Evolutionary conservation across 2,888 invertebrate genomes (phyloP).

Genomic region (Pollenia angustigena): DNA sequence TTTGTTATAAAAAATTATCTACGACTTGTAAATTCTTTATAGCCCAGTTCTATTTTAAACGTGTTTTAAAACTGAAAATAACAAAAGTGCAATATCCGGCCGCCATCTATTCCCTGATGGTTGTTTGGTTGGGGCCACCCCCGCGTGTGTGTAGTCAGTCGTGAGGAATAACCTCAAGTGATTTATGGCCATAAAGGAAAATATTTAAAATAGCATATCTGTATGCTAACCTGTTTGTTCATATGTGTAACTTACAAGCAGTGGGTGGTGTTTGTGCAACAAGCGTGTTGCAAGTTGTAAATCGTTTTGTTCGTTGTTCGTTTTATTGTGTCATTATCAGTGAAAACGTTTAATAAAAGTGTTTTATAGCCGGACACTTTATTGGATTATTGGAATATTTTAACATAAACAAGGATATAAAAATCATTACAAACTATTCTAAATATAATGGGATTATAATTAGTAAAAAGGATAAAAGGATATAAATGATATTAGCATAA

Average conservation of each 20-base stretch:
- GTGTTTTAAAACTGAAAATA: slow-evolving; percentile 51
- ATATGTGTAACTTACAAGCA: slow-evolving; percentile 13
- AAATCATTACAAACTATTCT: neutral
- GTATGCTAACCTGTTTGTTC: slow-evolving; percentile 13
- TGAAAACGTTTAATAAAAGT: slow-evolving; percentile 53
- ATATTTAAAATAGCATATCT: slow-evolving; percentile 32
- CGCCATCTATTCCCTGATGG: slow-evolving; percentile 13
- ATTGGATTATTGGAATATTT: slow-evolving; percentile 57
- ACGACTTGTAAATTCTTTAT: slow-evolving; percentile 22
- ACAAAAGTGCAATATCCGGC: slow-evolving; percentile 73
- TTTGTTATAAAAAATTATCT: slow-evolving; percentile 68
- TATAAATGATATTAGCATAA: slow-evolving; percentile 21
- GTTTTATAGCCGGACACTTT: slow-evolving; percentile 47
- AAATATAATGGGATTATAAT: slow-evolving; percentile 25
- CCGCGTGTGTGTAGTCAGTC: slow-evolving; percentile 7
- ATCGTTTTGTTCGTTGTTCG: slow-evolving; percentile 31
- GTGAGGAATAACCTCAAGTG: slow-evolving; percentile 62
- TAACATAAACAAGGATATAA: neutral
- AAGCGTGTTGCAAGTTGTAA: slow-evolving; percentile 60
- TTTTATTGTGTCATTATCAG: slow-evolving; percentile 43
- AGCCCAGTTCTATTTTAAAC: slow-evolving; percentile 19
- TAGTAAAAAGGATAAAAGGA: slow-evolving; percentile 40
- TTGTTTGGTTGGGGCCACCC: neutral
- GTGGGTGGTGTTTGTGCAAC: slow-evolving; percentile 57
- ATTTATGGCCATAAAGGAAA: slow-evolving; percentile 66